Evolutionary conservation across 2,888 invertebrate genomes (phyloP).

Genomic region (Synergus umbraculus): DNA sequence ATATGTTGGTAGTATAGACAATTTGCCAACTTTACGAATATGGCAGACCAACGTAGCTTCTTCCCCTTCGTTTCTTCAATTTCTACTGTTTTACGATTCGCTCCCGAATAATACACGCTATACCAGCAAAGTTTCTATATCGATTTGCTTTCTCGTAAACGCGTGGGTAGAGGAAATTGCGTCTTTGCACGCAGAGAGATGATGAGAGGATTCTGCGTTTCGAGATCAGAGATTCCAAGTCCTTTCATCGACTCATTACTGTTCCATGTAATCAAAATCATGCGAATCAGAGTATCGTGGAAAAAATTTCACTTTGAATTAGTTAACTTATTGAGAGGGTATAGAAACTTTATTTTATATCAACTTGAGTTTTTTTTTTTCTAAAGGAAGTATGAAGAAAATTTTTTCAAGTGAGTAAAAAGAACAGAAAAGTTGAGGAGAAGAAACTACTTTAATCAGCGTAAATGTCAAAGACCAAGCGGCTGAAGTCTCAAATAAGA

Average conservation of each 20-base stretch:
- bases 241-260: background rate
- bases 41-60: background rate
- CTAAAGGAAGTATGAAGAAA: background rate
- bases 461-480: conserved; percentile 27
- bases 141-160: conserved; percentile 50
- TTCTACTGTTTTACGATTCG: conserved; percentile 45
- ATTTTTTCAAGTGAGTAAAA: conserved; percentile 16
- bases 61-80: conserved; percentile 21
- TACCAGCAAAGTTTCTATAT: conserved; percentile 54
- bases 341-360: background rate
- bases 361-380: background rate
- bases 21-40: background rate
- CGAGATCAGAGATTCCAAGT: background rate
- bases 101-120: conserved; percentile 46
- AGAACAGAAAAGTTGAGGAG: conserved; percentile 2
- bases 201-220: background rate
- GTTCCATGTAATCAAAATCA: background rate
- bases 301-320: background rate
- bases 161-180: conserved; percentile 22
- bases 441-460: conserved; percentile 37
- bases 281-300: background rate
- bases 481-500: conserved; percentile 8
- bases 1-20: background rate
- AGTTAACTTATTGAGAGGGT: background rate
- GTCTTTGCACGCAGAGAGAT: background rate